phyloP scores from a whole-genome alignment of 2,113 vertebrate genomes.

The Hirundichthys speculiger region DNA sequence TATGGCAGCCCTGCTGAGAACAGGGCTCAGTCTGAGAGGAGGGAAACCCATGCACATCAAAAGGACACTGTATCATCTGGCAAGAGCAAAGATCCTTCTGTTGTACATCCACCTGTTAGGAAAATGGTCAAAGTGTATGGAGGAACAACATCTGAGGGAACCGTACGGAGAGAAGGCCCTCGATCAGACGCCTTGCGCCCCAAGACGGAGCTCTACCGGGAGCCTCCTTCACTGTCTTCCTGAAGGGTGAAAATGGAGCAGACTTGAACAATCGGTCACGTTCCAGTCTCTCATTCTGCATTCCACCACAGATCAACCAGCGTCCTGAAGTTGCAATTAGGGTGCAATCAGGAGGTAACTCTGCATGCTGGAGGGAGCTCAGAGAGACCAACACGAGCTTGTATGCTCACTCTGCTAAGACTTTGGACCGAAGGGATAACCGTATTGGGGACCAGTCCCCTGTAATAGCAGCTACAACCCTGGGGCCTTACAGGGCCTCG shows the following conservation, averaged over 20 bases:
- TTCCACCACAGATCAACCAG: slow-evolving; percentile 57
- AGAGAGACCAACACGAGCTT: slow-evolving; percentile 67
- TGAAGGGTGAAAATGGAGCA: slow-evolving; percentile 67
- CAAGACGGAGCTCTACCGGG: slow-evolving; percentile 73
- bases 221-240: slow-evolving; percentile 67
- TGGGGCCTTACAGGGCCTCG: slow-evolving; percentile 85
- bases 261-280: slow-evolving; percentile 65
- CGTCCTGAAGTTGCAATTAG: slow-evolving; percentile 72
- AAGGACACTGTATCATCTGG: slow-evolving; percentile 34
- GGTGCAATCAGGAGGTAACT: slow-evolving; percentile 58
- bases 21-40: slow-evolving; percentile 49
- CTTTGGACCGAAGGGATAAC: slow-evolving; percentile 75
- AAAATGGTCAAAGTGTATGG: slow-evolving; percentile 73
- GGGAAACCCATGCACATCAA: slow-evolving; percentile 46
- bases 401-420: slow-evolving; percentile 77
- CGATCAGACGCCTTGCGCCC: slow-evolving; percentile 67
- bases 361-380: slow-evolving; percentile 64
- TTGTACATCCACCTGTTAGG: slow-evolving; percentile 49
- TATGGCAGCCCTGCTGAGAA: slow-evolving; percentile 53
- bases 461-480: slow-evolving; percentile 62
- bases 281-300: slow-evolving; percentile 66
- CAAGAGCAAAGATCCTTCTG: slow-evolving; percentile 61
- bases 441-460: slow-evolving; percentile 74
- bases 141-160: slow-evolving; percentile 60
- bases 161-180: slow-evolving; percentile 66